Evolutionary conservation across 2,113 vertebrate species (phyloP), one percentile per base, ranked within the genome.

Genomic region (Cepphus grylle): DNA sequence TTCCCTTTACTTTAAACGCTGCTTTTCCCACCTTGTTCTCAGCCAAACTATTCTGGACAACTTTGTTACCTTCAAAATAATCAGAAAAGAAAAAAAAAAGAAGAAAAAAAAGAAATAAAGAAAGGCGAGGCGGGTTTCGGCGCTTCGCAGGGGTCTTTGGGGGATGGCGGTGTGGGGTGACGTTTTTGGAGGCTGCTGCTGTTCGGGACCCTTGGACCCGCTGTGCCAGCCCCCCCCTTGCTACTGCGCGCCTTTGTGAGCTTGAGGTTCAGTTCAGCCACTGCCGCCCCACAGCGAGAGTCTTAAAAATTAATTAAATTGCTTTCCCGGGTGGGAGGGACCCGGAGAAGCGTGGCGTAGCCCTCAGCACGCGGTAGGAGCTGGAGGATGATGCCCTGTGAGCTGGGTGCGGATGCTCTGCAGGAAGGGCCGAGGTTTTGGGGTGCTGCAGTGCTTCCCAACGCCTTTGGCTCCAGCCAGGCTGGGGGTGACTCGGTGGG

Each of bases 161-260:
- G 30, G 43, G 58, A 18, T 40, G 78, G 9, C 1, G 4, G 34
- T 3, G 2, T n/a, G 55, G 65, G 34, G 4, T 53, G 73, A 16
- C 11, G 2, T 52, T 92, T 66, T 32, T 14, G 43, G 47, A 70
- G 45, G 78, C 36, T 27, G 50, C 56, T 63, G 53, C 40, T 70
- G 38, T 45, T 40, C 49, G 30, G 67, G 53, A 32, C 42, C 21
- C 27, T 36, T 32, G 40, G 42, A 16, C 34, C 23, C 14, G 38
- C 70, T 21, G n/a, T 42, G 69, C 50, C 66, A 29, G 47, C 29
- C n/a, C 17, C 5, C 5, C 22, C 27, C 18, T 82, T 27, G 13
- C 15, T 15, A 1, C 42, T 4, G 8, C 1, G 4, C 4, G 2
- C 47, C 5, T 47, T 23, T 23, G 42, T 2, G 2, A 47, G 58